Conservation (phyloP, 2,113 vertebrate species). For the Oryzias javanicus region DNA sequence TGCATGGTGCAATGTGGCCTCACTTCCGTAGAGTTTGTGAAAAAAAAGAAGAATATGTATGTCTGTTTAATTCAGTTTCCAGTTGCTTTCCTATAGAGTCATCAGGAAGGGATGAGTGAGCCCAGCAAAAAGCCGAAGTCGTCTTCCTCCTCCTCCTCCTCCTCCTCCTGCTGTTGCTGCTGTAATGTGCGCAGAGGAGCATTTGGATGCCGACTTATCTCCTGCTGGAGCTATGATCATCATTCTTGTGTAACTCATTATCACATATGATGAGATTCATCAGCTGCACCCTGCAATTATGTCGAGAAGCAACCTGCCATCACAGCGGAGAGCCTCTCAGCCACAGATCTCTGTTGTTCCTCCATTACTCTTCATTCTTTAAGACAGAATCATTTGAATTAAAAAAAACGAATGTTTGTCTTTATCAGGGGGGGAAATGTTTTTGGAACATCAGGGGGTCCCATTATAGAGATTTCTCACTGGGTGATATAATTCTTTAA, state of each 20-base stretch:
- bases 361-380: conserved; percentile 3
- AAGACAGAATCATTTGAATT: conserved; percentile 9
- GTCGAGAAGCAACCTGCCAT: conserved; percentile 48
- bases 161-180: conserved; percentile 12
- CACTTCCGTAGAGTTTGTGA: conserved; percentile 9
- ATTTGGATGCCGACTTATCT: conserved; percentile 46
- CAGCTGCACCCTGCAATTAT: conserved; percentile 51
- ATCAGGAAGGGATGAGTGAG: conserved; percentile 27
- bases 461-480: neutral
- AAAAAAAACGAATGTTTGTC: conserved; percentile 19
- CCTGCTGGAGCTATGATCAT: conserved; percentile 54
- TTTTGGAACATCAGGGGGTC: conserved; percentile 28
- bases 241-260: conserved; percentile 47
- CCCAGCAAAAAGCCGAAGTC: conserved; percentile 26
- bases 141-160: conserved; percentile 19
- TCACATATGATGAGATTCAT: conserved; percentile 52
- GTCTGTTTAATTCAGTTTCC: conserved; percentile 56
- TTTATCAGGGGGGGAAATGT: conserved; percentile 18
- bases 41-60: neutral
- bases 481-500: conserved; percentile 7
- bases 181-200: conserved; percentile 16
- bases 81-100: conserved; percentile 31
- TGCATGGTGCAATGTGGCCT: conserved; percentile 29
- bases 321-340: conserved; percentile 33
- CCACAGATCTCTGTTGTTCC: conserved; percentile 22